These are phyloP conservation scores for Drosophila rellima DNA, from an alignment of 2,888 invertebrate genomes.

Conservation along the genomic window DNA sequence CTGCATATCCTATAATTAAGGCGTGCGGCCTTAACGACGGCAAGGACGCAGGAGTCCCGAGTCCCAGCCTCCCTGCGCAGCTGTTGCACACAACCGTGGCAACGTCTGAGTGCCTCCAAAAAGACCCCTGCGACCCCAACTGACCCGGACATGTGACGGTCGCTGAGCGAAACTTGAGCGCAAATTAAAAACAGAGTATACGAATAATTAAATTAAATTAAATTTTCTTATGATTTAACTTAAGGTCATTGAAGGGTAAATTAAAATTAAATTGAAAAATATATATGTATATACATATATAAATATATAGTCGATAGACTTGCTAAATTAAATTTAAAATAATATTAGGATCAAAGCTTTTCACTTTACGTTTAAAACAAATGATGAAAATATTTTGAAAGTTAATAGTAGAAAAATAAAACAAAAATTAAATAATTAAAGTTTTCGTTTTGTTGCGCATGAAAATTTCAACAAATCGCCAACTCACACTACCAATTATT, in stretches of 20 bases:
- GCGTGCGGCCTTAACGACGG: slow-evolving; percentile 2
- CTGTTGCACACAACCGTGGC: slow-evolving; percentile 64
- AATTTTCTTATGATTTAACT: too few species aligned
- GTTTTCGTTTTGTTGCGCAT: slow-evolving; percentile 20
- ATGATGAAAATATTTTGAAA: too few species aligned
- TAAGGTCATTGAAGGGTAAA: too few species aligned
- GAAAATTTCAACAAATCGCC: slow-evolving; percentile 25
- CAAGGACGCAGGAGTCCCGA: slow-evolving; percentile 16
- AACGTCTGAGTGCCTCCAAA: slow-evolving; percentile 1
- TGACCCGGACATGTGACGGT: slow-evolving; percentile 3
- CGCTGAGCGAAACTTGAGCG: slow-evolving; percentile 37
- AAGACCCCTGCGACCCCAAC: not conserved
- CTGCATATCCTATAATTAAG: slow-evolving; percentile 48
- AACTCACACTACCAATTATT: slow-evolving; percentile 30
- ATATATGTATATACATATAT: too few species aligned
- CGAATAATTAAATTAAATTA: too few species aligned
- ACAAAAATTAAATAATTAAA: slow-evolving; percentile 44
- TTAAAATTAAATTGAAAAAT: too few species aligned
- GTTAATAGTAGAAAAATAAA: not conserved
- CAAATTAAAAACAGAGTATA: slow-evolving; percentile 20
- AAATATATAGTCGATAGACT: too few species aligned
- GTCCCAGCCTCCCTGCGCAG: slow-evolving; percentile 58
- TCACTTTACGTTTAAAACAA: too few species aligned
- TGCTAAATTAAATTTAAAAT: too few species aligned
- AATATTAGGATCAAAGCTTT: too few species aligned